Percentiles rank a stretch among this genome's conserved stretches.
phyloP scores from a whole-genome alignment of 2,888 invertebrate genomes.

The Sabatieria punctata region DNA sequence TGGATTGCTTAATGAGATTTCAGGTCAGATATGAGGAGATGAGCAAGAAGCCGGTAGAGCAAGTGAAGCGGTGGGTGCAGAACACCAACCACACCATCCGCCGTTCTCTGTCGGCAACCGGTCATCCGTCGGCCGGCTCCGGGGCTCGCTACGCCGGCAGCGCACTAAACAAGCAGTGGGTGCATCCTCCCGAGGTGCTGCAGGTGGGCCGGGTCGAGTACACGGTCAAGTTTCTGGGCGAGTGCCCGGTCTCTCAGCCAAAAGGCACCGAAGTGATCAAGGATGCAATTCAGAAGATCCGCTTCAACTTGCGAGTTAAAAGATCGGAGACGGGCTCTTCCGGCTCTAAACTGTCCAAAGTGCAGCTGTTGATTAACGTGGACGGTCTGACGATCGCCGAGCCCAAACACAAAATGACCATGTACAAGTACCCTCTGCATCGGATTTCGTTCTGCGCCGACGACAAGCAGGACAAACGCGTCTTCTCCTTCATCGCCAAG shows the following conservation, averaged over 20 bases:
- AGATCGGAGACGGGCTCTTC: slow-evolving; percentile 48
- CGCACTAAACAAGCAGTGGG: slow-evolving; percentile 50
- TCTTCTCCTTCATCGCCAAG: slow-evolving; percentile 35
- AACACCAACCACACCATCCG: slow-evolving; percentile 1
- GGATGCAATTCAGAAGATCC: slow-evolving; percentile 80
- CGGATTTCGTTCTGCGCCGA: slow-evolving; percentile 97
- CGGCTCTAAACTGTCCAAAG: slow-evolving; percentile 60
- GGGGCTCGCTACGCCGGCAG: background rate
- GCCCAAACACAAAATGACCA: slow-evolving; percentile 46
- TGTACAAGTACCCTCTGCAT: slow-evolving; percentile 87
- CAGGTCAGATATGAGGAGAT: too few species aligned
- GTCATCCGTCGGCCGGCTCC: background rate
- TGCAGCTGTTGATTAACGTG: slow-evolving; percentile 84
- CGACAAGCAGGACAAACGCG: slow-evolving; percentile 55
- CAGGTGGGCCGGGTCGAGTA: slow-evolving; percentile 89
- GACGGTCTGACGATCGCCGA: slow-evolving; percentile 87
- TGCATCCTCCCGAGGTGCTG: slow-evolving; percentile 79
- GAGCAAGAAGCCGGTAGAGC: slow-evolving; percentile 1
- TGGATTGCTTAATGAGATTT: too few species aligned
- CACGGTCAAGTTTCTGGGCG: slow-evolving; percentile 91
- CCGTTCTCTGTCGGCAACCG: background rate
- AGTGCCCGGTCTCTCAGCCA: slow-evolving; percentile 80
- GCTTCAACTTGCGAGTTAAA: slow-evolving; percentile 20
- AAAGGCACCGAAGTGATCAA: slow-evolving; percentile 95
- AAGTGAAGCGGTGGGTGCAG: slow-evolving; percentile 2